These are phyloP conservation scores for Neuroscelio doddi DNA, from an alignment of 2,888 invertebrate genomes.

Conservation along the genomic window DNA sequence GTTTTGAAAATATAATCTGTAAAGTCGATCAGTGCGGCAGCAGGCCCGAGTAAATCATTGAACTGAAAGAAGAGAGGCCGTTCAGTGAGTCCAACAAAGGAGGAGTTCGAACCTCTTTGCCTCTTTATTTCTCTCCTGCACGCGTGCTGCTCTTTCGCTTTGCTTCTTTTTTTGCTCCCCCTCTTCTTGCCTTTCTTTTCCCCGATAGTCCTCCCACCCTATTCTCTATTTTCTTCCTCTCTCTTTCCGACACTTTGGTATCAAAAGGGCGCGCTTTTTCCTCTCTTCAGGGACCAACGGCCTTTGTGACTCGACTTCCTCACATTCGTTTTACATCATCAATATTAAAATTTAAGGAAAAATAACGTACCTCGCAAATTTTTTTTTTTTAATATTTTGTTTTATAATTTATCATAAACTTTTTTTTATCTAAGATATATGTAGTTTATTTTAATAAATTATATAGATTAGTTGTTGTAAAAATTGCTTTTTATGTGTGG, in stretches of 20 bases:
- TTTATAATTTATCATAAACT: no score
- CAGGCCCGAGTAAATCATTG: constrained; percentile 16
- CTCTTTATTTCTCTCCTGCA: constrained; percentile 2
- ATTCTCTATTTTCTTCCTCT: constrained; percentile 8
- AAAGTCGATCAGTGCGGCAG: constrained; percentile 1
- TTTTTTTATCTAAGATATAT: no score
- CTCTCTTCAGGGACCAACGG: neutral
- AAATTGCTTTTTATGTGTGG: no score
- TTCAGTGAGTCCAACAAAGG: constrained; percentile 29
- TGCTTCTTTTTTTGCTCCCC: neutral
- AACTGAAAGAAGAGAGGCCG: constrained; percentile 18
- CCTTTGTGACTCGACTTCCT: constrained; percentile 10
- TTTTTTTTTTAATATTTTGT: no score
- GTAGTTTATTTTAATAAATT: no score
- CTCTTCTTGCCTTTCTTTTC: neutral
- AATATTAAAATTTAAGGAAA: no score
- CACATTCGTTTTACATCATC: no score
- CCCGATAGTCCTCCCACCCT: no score
- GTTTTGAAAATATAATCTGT: constrained; percentile 4
- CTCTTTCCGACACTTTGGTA: constrained; percentile 16
- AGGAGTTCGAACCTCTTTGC: constrained; percentile 7
- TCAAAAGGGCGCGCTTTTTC: constrained; percentile 22
- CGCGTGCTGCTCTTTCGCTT: constrained; percentile 1
- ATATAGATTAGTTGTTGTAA: no score
- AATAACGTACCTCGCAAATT: no score